Conservation (phyloP, 2,888 invertebrate species). For the Drosophila atripex region DNA sequence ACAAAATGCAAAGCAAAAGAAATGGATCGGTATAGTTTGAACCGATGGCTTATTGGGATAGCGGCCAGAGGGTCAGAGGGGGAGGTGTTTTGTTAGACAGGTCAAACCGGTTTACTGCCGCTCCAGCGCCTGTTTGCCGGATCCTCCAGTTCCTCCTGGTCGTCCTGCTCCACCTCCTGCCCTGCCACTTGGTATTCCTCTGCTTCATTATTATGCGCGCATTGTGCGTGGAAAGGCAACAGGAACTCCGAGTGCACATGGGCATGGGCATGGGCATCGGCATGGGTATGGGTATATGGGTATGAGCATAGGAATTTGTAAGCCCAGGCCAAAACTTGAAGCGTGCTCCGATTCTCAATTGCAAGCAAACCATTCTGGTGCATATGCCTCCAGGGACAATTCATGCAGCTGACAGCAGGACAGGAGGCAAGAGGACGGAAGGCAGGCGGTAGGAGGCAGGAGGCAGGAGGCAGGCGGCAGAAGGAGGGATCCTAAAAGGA, state of each 20-base stretch:
- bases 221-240: constrained; percentile 75
- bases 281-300: constrained; percentile 42
- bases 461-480: background rate
- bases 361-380: constrained; percentile 51
- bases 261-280: constrained; percentile 16
- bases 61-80: background rate
- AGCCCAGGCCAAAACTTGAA: constrained; percentile 54
- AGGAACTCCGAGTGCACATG: constrained; percentile 57
- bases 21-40: constrained; percentile 20
- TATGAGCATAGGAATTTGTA: constrained; percentile 67
- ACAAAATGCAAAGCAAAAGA: constrained; percentile 65
- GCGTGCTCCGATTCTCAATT: constrained; percentile 79
- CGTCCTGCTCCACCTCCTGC: constrained; percentile 10
- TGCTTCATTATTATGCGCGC: constrained; percentile 75
- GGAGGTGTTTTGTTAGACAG: constrained; percentile 26
- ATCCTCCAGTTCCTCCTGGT: constrained; percentile 10
- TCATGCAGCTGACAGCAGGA: constrained; percentile 47
- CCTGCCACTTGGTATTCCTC: constrained; percentile 8
- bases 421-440: background rate
- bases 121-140: constrained; percentile 32
- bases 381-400: constrained; percentile 77
- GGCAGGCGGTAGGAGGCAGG: background rate
- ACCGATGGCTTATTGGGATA: background rate
- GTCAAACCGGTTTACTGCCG: constrained; percentile 45
- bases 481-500: constrained; percentile 26